Base-by-base conservation (phyloP, 2,888 invertebrate genomes). In the Agrochola lychnidis region DNA sequence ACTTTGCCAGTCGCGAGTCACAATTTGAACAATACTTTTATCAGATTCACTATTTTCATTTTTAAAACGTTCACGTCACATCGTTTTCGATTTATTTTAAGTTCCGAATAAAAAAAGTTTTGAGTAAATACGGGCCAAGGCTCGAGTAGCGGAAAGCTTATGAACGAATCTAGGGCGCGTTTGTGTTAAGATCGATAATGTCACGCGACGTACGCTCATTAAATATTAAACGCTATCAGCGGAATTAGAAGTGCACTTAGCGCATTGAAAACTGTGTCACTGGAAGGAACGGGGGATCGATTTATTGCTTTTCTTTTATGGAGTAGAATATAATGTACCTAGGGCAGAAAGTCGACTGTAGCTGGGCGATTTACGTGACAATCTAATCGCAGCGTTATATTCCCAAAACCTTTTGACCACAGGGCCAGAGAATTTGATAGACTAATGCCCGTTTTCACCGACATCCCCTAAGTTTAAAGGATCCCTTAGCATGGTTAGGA, bases 161-260 rank as follows among this genome's bases (percentile, higher is more conserved):
- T 88, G 78, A 83, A 82, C 81, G 79, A 80, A 88, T 85, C 76
- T 86, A 79, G 85, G 85, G 78, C 87, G 75, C 88, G 82, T 72
- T 86, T 80, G 81, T 81, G 72, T 74, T 75, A 76, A 79, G 83
- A 87, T 88, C 88, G 89, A 88, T 88, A 89, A 76, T 80, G 83
- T 81, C 84, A 87, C 78, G 76, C 78, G 79, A 78, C 70, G 81
- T 69, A 67, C 56, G 62, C 86, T 79, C 88, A 87, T 88, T 88
- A 88, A 88, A 84, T 87, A 89, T 88, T 86, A 81, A 86, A 86
- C 74, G 66, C 79, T 86, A 81, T 88, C 81, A 82, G 63, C 22
- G 76, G 88, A 81, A 89, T 88, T 88, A 89, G 82, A 84, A 73
- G 78, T 83, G 87, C 87, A 87, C 81, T 83, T 82, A 75, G 81